These are phyloP conservation scores for Corvus moneduloides DNA, from an alignment of 2,113 vertebrate genomes.

Conservation along the genomic window DNA sequence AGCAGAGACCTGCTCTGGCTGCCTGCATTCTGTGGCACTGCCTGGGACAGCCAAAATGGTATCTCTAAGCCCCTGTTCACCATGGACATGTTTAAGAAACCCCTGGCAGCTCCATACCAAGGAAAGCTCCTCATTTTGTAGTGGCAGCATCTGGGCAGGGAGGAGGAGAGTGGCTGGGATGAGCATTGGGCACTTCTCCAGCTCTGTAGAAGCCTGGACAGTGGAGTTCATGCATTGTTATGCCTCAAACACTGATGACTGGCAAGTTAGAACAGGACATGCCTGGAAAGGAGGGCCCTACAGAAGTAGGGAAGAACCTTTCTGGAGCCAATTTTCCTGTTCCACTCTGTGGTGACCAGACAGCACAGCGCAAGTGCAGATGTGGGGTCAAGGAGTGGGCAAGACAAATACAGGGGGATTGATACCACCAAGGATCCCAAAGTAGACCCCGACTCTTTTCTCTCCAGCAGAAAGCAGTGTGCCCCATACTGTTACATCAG, in stretches of 20 bases:
- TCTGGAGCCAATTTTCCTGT: background rate
- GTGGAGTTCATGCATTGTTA: background rate
- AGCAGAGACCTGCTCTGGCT: background rate
- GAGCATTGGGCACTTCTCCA: background rate
- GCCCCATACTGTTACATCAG: background rate
- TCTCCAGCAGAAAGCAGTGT: background rate
- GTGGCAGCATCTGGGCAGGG: background rate
- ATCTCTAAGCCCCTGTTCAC: background rate
- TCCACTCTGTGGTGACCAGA: background rate
- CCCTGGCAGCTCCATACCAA: background rate
- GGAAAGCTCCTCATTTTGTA: background rate
- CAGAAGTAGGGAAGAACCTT: background rate
- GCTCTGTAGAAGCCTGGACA: background rate
- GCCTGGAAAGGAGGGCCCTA: background rate
- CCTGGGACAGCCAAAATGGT: background rate
- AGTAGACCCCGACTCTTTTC: background rate
- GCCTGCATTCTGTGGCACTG: background rate
- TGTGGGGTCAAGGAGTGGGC: background rate
- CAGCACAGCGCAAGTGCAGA: background rate
- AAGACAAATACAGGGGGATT: background rate
- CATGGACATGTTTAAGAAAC: background rate
- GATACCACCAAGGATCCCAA: background rate
- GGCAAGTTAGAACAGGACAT: background rate
- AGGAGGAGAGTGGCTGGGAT: background rate
- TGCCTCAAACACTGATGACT: background rate